A percentile compares a stretch with the other conserved stretches of the same genome.
Evolutionary conservation across 2,888 invertebrate species (phyloP).

Genomic region (Eupithecia dodoneata): DNA sequence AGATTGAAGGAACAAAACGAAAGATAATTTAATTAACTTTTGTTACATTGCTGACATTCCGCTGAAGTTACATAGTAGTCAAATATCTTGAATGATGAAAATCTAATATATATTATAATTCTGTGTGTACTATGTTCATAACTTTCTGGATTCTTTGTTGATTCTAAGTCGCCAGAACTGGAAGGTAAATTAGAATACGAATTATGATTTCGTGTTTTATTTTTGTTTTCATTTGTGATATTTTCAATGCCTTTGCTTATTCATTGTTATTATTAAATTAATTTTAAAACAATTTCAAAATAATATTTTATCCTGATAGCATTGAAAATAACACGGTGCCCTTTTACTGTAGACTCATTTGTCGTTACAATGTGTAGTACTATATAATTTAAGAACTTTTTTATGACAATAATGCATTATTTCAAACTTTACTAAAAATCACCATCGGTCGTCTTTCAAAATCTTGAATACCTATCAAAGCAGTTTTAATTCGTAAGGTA

Average conservation of each 20-base stretch:
- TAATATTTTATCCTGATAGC: not conserved
- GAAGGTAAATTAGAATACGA: conserved; percentile 32
- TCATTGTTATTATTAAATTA: not conserved
- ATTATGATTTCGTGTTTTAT: conserved; percentile 18
- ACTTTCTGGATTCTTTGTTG: conserved; percentile 35
- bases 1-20: not conserved
- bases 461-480: not conserved
- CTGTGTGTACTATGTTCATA: conserved; percentile 19
- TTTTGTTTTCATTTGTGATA: conserved; percentile 16
- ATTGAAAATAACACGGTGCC: conserved; percentile 30
- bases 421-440: conserved; percentile 6
- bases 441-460: not conserved
- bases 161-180: conserved; percentile 33
- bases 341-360: conserved; percentile 9
- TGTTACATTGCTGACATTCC: conserved; percentile 3
- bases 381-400: conserved; percentile 30
- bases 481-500: not conserved
- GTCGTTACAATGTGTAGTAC: conserved; percentile 32
- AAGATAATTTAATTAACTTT: not conserved
- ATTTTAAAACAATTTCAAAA: not conserved
- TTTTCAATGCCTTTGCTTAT: conserved; percentile 20
- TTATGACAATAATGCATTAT: conserved; percentile 30
- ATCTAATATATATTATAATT: conserved; percentile 5
- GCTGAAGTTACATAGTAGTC: conserved; percentile 22
- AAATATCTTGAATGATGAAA: conserved; percentile 17